These are phyloP conservation scores for Dichetophora obliterata DNA, from an alignment of 2,888 invertebrate genomes.

Conservation along the genomic window DNA sequence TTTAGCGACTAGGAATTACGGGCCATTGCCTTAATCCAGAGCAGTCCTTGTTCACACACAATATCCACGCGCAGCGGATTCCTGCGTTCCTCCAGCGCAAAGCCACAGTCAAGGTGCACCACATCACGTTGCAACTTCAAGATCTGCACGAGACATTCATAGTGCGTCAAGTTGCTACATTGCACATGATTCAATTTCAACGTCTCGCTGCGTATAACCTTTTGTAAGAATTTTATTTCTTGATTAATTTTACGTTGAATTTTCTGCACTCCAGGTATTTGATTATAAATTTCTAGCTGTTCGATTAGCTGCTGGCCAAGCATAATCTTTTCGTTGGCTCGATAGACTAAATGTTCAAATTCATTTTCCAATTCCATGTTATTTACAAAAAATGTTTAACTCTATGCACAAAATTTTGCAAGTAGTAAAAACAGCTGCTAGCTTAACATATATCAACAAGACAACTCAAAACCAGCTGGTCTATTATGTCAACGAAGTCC, in stretches of 20 bases:
- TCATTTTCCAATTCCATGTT: slow-evolving; percentile 49
- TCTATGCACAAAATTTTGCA: background rate
- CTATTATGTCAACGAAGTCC: background rate
- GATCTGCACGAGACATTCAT: slow-evolving; percentile 81
- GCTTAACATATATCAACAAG: background rate
- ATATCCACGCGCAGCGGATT: slow-evolving; percentile 80
- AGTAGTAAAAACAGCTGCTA: background rate
- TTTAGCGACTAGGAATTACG: slow-evolving; percentile 89
- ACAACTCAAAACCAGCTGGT: slow-evolving; percentile 4
- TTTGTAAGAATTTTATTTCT: slow-evolving; percentile 81
- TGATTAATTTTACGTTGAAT: slow-evolving; percentile 81
- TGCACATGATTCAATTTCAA: slow-evolving; percentile 84
- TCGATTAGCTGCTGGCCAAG: slow-evolving; percentile 75
- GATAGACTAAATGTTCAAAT: slow-evolving; percentile 51
- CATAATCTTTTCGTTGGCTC: slow-evolving; percentile 76
- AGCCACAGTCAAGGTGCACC: slow-evolving; percentile 69
- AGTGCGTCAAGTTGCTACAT: slow-evolving; percentile 89
- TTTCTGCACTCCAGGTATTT: slow-evolving; percentile 80
- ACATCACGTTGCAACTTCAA: slow-evolving; percentile 71
- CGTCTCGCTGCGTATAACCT: slow-evolving; percentile 76
- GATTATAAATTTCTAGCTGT: slow-evolving; percentile 71
- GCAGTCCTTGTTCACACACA: slow-evolving; percentile 82
- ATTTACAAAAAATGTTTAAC: background rate
- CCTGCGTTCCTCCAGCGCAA: slow-evolving; percentile 70
- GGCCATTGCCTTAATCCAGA: slow-evolving; percentile 93